A percentile compares a stretch with the other conserved stretches of the same genome.
phyloP scores from a whole-genome alignment of 2,113 vertebrate genomes.

The Crotalus horridus region DNA sequence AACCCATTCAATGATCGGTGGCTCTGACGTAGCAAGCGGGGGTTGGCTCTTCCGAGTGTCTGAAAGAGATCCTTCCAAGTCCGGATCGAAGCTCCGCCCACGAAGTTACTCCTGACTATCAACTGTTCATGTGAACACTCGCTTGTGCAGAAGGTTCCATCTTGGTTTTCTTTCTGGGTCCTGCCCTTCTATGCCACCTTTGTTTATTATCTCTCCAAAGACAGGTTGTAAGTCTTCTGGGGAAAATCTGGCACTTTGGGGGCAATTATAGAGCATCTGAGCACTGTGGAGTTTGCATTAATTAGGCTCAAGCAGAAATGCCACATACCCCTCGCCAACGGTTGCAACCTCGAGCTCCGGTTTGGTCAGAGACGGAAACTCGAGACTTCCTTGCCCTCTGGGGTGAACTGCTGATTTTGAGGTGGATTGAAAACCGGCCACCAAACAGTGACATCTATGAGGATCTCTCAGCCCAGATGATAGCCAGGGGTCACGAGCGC shows the following conservation, averaged over 20 bases:
- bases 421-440: conserved; percentile 22
- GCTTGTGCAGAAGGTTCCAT: conserved; percentile 19
- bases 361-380: conserved; percentile 21
- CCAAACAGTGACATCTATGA: conserved; percentile 29
- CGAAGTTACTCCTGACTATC: conserved; percentile 31
- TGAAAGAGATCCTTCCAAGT: neutral
- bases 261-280: neutral
- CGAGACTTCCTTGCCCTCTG: conserved; percentile 27
- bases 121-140: conserved; percentile 26
- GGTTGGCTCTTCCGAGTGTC: neutral
- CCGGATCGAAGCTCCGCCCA: conserved; percentile 8
- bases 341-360: conserved; percentile 15
- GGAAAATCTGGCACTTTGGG: neutral
- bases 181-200: neutral
- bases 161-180: conserved; percentile 13
- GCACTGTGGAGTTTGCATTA: neutral
- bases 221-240: neutral
- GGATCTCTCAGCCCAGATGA: conserved; percentile 26
- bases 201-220: neutral
- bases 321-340: conserved; percentile 26
- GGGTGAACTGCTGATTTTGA: conserved; percentile 16
- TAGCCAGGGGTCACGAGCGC: conserved; percentile 23
- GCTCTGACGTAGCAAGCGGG: neutral
- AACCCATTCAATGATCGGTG: neutral
- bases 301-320: conserved; percentile 2